Evolutionary conservation across 92 coral and sea anemone species (phyloP).

Genomic region (Pocillopora grandis): DNA sequence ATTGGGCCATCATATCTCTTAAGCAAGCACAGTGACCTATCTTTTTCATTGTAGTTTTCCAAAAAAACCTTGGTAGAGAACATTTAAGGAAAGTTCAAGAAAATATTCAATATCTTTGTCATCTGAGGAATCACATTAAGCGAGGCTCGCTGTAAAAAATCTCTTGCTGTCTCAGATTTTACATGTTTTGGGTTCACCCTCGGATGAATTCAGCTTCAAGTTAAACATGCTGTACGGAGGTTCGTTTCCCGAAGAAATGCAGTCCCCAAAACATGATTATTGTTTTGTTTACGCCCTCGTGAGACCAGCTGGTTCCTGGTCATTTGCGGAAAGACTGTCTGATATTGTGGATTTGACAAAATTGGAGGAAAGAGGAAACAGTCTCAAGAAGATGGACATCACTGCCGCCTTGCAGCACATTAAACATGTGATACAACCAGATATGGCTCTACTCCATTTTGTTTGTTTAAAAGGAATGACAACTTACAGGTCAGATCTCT

Average conservation of each 20-base stretch:
- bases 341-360: neutral
- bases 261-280: neutral
- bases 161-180: neutral
- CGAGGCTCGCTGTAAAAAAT: no score
- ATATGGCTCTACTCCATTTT: conserved; percentile 19
- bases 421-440: conserved; percentile 18
- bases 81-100: no score
- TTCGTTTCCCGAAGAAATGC: conserved; percentile 11
- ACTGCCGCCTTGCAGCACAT: conserved; percentile 7
- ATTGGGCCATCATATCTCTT: no score
- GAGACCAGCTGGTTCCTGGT: conserved; percentile 16
- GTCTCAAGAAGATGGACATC: conserved; percentile 3
- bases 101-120: no score
- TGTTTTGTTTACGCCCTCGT: conserved; percentile 1
- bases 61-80: no score
- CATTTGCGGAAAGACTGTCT: conserved; percentile 16
- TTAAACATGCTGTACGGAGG: neutral
- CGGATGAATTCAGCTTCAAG: conserved; percentile 17
- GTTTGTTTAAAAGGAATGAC: conserved; percentile 25
- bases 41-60: no score
- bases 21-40: no score
- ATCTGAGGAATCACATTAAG: no score
- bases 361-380: neutral
- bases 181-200: conserved; percentile 19
- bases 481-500: conserved; percentile 23